Percentiles rank a stretch among this genome's conserved stretches.
phyloP scores from a whole-genome alignment of 1,140 invertebrate species.

The Drosophila ogumai region DNA sequence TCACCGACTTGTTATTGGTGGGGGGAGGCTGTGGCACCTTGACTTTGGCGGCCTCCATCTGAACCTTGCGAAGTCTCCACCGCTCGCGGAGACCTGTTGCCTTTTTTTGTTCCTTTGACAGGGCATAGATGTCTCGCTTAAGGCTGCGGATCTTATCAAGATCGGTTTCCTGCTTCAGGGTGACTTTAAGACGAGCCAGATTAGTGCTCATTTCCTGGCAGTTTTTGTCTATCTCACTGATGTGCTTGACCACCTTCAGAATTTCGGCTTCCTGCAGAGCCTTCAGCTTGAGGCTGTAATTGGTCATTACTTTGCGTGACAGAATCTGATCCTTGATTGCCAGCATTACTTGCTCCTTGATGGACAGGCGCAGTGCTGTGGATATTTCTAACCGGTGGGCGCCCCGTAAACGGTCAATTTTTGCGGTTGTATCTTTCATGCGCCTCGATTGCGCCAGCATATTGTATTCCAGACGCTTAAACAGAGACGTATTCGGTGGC shows the following conservation, averaged over 20 bases:
- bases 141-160: background rate
- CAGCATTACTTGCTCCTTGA: background rate
- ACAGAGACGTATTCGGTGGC: background rate
- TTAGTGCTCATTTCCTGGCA: background rate
- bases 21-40: background rate
- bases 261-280: constrained; percentile 21
- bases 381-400: background rate
- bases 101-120: background rate
- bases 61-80: background rate
- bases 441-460: background rate
- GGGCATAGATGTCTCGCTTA: background rate
- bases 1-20: background rate
- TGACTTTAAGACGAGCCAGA: background rate
- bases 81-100: background rate
- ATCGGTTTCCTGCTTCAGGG: background rate
- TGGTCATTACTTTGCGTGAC: background rate
- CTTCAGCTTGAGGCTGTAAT: background rate
- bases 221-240: background rate
- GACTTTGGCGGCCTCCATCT: constrained; percentile 1
- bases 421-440: background rate
- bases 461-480: background rate
- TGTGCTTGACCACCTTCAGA: background rate
- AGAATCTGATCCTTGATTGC: background rate
- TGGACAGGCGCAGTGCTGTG: background rate
- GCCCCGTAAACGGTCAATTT: background rate